A percentile compares a stretch with the other conserved stretches of the same genome.
Conservation (phyloP, 2,113 vertebrate species). For the Alethe diademata region DNA sequence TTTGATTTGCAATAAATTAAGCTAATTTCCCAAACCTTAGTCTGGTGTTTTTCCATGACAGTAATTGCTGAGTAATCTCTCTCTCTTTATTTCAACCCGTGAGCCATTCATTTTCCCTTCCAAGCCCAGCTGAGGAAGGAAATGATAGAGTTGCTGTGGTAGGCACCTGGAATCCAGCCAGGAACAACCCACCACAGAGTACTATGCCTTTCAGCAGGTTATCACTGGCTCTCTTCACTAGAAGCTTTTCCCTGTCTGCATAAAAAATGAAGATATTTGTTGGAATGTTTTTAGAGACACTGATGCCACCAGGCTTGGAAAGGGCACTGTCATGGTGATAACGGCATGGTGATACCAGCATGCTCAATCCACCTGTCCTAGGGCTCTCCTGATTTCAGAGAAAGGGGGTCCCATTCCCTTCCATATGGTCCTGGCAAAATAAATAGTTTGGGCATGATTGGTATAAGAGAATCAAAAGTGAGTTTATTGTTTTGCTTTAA, state of each 20-base stretch:
- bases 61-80: not conserved
- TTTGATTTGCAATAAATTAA: not conserved
- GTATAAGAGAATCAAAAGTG: not conserved
- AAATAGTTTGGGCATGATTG: not conserved
- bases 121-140: not conserved
- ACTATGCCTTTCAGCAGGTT: not conserved
- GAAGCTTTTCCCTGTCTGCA: not conserved
- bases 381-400: not conserved
- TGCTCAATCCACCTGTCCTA: not conserved
- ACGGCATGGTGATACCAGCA: not conserved
- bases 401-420: not conserved
- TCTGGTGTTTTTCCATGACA: not conserved
- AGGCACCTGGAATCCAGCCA: not conserved
- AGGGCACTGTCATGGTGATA: not conserved
- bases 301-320: not conserved
- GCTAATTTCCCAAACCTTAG: not conserved
- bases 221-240: not conserved
- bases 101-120: not conserved
- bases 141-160: not conserved
- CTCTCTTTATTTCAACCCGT: not conserved
- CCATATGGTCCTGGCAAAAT: not conserved
- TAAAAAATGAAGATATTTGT: not conserved
- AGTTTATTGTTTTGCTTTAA: not conserved
- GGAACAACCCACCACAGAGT: not conserved
- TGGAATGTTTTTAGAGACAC: not conserved